Evolutionary conservation across 2,113 vertebrate species (phyloP), one percentile per base, ranked within the genome.

Genomic region (Sclerurus mexicanus): DNA sequence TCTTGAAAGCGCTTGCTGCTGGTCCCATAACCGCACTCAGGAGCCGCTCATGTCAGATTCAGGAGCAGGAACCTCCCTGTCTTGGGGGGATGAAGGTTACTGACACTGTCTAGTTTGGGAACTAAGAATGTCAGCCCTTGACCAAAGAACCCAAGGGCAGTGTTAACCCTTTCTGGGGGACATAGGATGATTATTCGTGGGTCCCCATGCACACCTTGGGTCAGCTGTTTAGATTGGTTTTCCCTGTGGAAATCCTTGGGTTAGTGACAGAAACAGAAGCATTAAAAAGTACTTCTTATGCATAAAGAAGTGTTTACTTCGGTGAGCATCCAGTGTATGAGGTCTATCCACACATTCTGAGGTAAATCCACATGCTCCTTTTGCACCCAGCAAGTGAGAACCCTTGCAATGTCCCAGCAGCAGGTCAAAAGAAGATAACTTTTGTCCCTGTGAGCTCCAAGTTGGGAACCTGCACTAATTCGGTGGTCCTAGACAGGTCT

Each of bases 1-100:
- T 78, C 95, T 95, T 93, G 93, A 96, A 96, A 97, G 96, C 82
- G 1, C 81, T 82, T 73, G 76, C 93, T 93, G 80, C 72, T 92
- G 90, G 87, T 92, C 93, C 81, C 91, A 90, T 19, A 95, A 89
- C 89, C 87, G 27, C 95, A 18, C 85, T 96, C 90, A 85, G 91
- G 83, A 95, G 89, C 82, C 0, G 12, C 74, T 95, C 56, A 12
- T 89, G 93, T 44, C 81, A 74, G 84, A 84, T 7, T 17, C 25
- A 64, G 94, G 83, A 63, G 89, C 87, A 92, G 78, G 73, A 96
- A 68, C 92, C 91, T 87, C 96, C 67, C 68, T 64, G 52, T 23
- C 68, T 62, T 77, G 68, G 50, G 88, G 88, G 85, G 52, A 59
- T 33, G 44, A 76, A 87, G 63, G 85, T 49, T 78, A 71, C 74